Conservation (phyloP, 2,113 vertebrate species). For the Menidia beryllina region DNA sequence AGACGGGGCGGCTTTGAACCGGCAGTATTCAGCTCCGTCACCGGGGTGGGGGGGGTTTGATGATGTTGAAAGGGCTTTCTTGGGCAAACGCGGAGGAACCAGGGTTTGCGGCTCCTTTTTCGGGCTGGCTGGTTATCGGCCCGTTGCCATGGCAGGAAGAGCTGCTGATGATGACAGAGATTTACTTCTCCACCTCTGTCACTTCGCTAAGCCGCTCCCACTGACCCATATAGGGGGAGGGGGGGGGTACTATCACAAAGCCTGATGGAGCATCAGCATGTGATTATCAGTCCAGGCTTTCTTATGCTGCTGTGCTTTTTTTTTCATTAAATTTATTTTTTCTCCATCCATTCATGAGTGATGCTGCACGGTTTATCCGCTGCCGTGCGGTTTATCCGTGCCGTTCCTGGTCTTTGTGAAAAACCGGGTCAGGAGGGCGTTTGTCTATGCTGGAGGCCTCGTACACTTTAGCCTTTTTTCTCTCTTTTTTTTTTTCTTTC, state of each 20-base stretch:
- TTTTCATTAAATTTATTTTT: background rate
- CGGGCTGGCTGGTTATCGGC: background rate
- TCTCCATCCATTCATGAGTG: background rate
- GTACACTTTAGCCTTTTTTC: slow-evolving; percentile 29
- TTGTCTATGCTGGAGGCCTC: slow-evolving; percentile 27
- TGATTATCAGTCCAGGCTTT: slow-evolving; percentile 62
- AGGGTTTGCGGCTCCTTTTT: background rate
- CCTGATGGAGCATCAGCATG: slow-evolving; percentile 47
- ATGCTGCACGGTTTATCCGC: background rate
- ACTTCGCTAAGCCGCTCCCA: slow-evolving; percentile 59
- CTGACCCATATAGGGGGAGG: slow-evolving; percentile 71
- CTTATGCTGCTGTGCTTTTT: slow-evolving; percentile 5
- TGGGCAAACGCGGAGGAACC: slow-evolving; percentile 2
- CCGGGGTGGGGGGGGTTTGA: background rate
- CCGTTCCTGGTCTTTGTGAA: slow-evolving; percentile 30
- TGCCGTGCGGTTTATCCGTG: background rate
- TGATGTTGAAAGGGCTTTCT: slow-evolving; percentile 2
- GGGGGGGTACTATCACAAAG: slow-evolving; percentile 50
- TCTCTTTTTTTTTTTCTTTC: slow-evolving; percentile 44
- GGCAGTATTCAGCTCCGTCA: slow-evolving; percentile 5
- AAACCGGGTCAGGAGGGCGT: slow-evolving; percentile 1
- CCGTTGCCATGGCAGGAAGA: background rate
- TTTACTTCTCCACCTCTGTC: slow-evolving; percentile 55
- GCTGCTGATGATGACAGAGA: slow-evolving; percentile 57
- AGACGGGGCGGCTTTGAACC: background rate